phyloP scores from a whole-genome alignment of 2,797 vertebrate genomes.

The Myripristis murdjan region DNA sequence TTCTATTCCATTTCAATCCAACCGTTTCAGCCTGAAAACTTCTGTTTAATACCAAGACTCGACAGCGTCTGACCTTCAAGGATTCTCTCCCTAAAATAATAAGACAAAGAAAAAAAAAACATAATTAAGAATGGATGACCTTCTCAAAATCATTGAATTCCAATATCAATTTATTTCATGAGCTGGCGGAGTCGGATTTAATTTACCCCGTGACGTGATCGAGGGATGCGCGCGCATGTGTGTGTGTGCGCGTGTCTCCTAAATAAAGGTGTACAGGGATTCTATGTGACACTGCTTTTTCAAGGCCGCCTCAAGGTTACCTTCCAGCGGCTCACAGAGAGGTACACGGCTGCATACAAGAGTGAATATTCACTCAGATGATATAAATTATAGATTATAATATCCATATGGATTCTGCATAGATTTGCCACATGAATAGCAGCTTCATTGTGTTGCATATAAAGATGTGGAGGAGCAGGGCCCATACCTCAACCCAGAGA shows the following conservation, averaged over 20 bases:
- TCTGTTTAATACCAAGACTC: slow-evolving; percentile 44
- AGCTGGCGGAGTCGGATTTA: slow-evolving; percentile 31
- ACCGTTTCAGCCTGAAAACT: slow-evolving; percentile 15
- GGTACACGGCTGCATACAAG: slow-evolving; percentile 6
- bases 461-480: slow-evolving; percentile 1
- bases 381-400: slow-evolving; percentile 37
- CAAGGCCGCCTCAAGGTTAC: slow-evolving; percentile 76
- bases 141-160: slow-evolving; percentile 46
- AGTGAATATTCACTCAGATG: background rate
- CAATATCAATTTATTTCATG: slow-evolving; percentile 58
- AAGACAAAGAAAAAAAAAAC: slow-evolving; percentile 5
- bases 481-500: slow-evolving; percentile 13
- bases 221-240: slow-evolving; percentile 7
- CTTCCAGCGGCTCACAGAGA: slow-evolving; percentile 23
- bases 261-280: slow-evolving; percentile 1
- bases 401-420: slow-evolving; percentile 18
- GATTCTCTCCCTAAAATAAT: slow-evolving; percentile 29
- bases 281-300: slow-evolving; percentile 29
- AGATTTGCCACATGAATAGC: slow-evolving; percentile 19
- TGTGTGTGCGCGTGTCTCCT: slow-evolving; percentile 23
- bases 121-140: slow-evolving; percentile 32
- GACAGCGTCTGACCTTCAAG: slow-evolving; percentile 22
- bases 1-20: slow-evolving; percentile 11
- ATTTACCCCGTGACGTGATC: slow-evolving; percentile 4
- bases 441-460: background rate